Evolutionary conservation across 2,888 invertebrate species (phyloP), one percentile per base, ranked within the genome.

Genomic region (Chalcis sispes): DNA sequence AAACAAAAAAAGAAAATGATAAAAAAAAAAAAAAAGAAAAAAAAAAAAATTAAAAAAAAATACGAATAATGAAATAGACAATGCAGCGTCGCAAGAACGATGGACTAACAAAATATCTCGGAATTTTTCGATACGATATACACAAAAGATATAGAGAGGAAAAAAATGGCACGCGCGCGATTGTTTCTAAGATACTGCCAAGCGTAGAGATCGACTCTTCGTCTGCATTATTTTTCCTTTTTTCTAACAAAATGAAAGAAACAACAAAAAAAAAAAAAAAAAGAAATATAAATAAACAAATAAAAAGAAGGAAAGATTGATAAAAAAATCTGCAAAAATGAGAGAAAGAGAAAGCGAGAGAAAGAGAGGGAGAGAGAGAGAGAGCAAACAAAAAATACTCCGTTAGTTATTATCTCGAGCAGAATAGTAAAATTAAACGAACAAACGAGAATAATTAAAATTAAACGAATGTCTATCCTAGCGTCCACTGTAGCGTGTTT

Each of bases 101-200:
- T 13, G 42, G 15, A 42, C 42, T 13, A 13, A 42, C n/a, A n/a
- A n/a, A n/a, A n/a, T n/a, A n/a, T n/a, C n/a, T n/a, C n/a, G n/a
- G n/a, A n/a, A n/a, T n/a, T n/a, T n/a, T n/a, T n/a, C n/a, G n/a
- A n/a, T 36, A 10, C 36, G 10, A 7, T 36, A 36, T 36, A n/a
- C n/a, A 36, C 36, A 36, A 7, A 23, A 52, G 61, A 74, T 23
- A n/a, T n/a, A 76, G 70, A 72, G 59, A 56, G 20, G 42, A 25
- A 50, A 27, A 42, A 25, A 48, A 8, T n/a, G 18, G 52, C 8
- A 23, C 61, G 65, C 70, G 77, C 81, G 82, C 83, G 81, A 84
- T 84, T 84, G 85, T 87, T 64, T 86, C 84, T 3, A 86, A 80
- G 80, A 85, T 87, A 87, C 87, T 87, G 87, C 87, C 87, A 87